Percentiles rank a stretch among this genome's conserved stretches.
These are phyloP conservation scores for Scalopus aquaticus DNA, from an alignment of 2,113 vertebrate genomes.

Conservation along the genomic window DNA sequence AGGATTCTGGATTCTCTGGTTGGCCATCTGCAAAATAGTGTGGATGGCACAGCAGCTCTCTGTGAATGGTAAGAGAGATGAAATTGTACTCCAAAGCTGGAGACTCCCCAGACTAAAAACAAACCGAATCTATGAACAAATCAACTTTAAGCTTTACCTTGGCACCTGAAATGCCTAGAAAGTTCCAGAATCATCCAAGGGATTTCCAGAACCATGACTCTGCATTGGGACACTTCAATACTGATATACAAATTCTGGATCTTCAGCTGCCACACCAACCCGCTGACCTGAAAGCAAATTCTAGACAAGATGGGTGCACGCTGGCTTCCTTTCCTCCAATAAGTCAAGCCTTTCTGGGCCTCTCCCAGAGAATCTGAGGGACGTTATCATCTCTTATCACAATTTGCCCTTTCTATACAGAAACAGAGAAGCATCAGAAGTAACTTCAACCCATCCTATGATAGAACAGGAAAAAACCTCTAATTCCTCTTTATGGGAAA, in stretches of 20 bases:
- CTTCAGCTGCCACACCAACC: neutral
- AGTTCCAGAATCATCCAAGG: neutral
- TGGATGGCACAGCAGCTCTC: neutral
- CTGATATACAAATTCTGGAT: neutral
- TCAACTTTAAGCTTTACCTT: neutral
- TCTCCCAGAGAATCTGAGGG: neutral
- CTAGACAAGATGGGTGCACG: neutral
- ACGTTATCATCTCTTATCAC: neutral
- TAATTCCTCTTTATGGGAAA: neutral
- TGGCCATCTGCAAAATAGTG: neutral
- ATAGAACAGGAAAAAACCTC: neutral
- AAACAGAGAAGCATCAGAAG: neutral
- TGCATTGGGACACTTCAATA: neutral
- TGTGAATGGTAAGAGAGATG: neutral
- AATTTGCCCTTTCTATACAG: neutral
- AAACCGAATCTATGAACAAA: neutral
- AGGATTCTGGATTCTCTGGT: neutral
- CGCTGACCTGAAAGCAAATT: neutral
- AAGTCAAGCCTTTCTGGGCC: neutral
- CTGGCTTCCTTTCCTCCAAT: neutral
- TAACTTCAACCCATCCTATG: neutral
- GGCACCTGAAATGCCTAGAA: neutral
- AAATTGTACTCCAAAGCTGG: neutral
- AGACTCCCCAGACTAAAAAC: neutral
- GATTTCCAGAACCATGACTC: neutral